Evolutionary conservation across 2,113 vertebrate species (phyloP).

Genomic region (Bombycilla garrulus): DNA sequence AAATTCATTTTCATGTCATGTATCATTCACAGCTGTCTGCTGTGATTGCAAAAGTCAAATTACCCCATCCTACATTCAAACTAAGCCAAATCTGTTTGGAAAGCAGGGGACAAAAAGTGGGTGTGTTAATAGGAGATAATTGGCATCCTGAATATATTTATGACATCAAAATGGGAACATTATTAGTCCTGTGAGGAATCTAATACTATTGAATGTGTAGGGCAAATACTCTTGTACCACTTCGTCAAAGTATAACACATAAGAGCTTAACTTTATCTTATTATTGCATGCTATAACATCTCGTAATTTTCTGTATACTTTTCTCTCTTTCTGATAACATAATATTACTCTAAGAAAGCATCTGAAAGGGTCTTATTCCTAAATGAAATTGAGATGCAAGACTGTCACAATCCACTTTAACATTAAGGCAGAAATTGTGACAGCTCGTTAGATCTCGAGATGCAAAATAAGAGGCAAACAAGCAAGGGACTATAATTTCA

Average conservation of each 20-base stretch:
- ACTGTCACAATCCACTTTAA: too few species aligned
- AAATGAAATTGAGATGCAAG: background rate
- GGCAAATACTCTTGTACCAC: background rate
- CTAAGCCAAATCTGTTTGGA: constrained; percentile 47
- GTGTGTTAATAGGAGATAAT: constrained; percentile 47
- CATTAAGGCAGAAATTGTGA: too few species aligned
- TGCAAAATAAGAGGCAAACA: too few species aligned
- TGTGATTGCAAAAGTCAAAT: constrained; percentile 49
- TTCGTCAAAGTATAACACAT: background rate
- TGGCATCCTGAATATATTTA: constrained; percentile 27
- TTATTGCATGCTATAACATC: background rate
- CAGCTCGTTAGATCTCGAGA: too few species aligned
- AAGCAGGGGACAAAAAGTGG: background rate
- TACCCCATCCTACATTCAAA: constrained; percentile 28
- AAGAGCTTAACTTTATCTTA: background rate
- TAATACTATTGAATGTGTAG: background rate
- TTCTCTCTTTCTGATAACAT: background rate
- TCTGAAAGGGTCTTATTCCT: background rate
- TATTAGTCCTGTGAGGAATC: background rate
- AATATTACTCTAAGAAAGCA: background rate
- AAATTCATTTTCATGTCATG: constrained; percentile 50
- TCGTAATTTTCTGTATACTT: background rate
- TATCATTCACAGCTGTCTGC: constrained; percentile 48
- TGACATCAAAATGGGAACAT: constrained; percentile 23
- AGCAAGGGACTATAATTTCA: too few species aligned